Percentiles rank a stretch among this genome's conserved stretches.
Conservation (phyloP, 2,888 invertebrate species). For the Cantharis nigra region DNA sequence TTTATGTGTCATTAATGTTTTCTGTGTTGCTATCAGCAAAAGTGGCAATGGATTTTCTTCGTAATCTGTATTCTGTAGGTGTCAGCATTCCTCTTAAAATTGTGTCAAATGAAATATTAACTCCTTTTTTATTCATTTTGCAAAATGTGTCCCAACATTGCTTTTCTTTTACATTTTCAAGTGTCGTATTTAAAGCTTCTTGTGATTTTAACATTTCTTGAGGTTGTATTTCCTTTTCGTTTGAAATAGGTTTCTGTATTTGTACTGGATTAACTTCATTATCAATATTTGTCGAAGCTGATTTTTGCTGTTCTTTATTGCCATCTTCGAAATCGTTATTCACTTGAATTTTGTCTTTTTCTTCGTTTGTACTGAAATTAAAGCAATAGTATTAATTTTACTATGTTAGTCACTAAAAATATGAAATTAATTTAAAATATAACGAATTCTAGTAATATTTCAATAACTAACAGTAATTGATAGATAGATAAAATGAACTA, state of each 20-base stretch:
- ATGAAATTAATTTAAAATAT: no score
- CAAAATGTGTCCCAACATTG: conserved; percentile 72
- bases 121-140: conserved; percentile 70
- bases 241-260: background rate
- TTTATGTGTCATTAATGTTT: background rate
- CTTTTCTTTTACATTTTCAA: conserved; percentile 50
- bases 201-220: conserved; percentile 7
- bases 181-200: conserved; percentile 23
- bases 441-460: no score
- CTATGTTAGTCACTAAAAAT: no score
- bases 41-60: conserved; percentile 49
- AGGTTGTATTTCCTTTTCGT: background rate
- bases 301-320: background rate
- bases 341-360: background rate
- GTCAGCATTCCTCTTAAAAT: conserved; percentile 73
- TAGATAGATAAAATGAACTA: no score
- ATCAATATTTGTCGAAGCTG: background rate
- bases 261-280: background rate
- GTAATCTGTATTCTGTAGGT: conserved; percentile 70
- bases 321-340: background rate
- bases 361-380: background rate
- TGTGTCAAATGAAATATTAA: conserved; percentile 70
- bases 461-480: no score
- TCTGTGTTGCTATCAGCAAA: background rate
- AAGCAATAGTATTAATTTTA: no score